These are phyloP conservation scores for Drosophila formosana DNA, from an alignment of 2,888 invertebrate species.

Conservation along the genomic window DNA sequence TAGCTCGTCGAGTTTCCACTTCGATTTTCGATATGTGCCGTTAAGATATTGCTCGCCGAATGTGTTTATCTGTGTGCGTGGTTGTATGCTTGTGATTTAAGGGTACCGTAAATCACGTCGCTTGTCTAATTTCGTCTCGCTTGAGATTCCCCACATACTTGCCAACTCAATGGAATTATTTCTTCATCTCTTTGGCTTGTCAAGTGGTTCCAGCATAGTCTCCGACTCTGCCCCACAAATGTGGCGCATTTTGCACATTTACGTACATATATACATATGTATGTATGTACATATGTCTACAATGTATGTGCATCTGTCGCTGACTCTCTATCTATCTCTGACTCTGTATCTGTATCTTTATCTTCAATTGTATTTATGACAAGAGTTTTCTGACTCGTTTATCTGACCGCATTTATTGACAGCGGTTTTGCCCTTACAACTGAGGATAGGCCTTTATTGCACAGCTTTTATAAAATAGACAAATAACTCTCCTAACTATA, in stretches of 20 bases:
- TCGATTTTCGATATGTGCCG: constrained; percentile 69
- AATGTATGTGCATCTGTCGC: constrained; percentile 8
- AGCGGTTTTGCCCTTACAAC: constrained; percentile 32
- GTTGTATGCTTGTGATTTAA: constrained; percentile 77
- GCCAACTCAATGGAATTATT: constrained; percentile 82
- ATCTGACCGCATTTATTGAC: constrained; percentile 58
- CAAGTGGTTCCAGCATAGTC: constrained; percentile 71
- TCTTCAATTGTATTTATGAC: constrained; percentile 1
- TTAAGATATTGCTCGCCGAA: constrained; percentile 30
- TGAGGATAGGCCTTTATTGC: constrained; percentile 39
- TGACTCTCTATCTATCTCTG: constrained; percentile 21
- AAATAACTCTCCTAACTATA: not conserved
- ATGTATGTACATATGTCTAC: constrained; percentile 18
- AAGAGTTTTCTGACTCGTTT: constrained; percentile 13
- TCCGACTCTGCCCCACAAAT: constrained; percentile 44
- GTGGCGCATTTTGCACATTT: constrained; percentile 53
- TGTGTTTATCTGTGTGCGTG: constrained; percentile 15
- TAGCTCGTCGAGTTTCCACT: constrained; percentile 53
- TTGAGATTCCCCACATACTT: constrained; percentile 82
- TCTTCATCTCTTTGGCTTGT: constrained; percentile 63
- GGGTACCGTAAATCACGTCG: constrained; percentile 85
- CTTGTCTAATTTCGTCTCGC: constrained; percentile 84
- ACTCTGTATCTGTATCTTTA: constrained; percentile 31
- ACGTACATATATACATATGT: constrained; percentile 6
- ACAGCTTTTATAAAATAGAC: constrained; percentile 32